These are phyloP conservation scores for Jacana jacana DNA, from an alignment of 2,113 vertebrate genomes.

Conservation along the genomic window DNA sequence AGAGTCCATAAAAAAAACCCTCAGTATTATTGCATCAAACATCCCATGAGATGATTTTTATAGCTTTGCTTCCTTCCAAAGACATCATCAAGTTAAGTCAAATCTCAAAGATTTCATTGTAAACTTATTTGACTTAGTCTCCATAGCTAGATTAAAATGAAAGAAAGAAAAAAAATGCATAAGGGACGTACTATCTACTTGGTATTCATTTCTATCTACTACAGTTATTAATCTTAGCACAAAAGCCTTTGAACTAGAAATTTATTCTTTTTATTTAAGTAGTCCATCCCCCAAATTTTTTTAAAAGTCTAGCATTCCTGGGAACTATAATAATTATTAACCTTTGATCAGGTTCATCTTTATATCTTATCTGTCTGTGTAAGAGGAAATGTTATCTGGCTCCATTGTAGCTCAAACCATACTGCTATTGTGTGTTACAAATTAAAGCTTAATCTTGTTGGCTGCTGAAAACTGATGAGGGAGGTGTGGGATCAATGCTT, in stretches of 20 bases:
- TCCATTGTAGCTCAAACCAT: not conserved
- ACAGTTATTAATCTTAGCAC: constrained; percentile 1
- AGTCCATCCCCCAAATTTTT: not conserved
- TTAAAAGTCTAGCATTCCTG: not conserved
- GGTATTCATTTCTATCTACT: not conserved
- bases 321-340: constrained; percentile 28
- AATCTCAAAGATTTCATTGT: not conserved
- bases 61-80: not conserved
- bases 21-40: not conserved
- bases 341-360: not conserved
- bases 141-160: not conserved
- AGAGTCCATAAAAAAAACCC: not conserved
- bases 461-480: not conserved
- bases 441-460: not conserved
- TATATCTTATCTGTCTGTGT: not conserved
- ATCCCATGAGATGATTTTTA: not conserved
- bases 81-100: not conserved
- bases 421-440: not conserved
- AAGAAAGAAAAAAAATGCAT: not conserved
- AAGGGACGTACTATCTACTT: not conserved
- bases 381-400: not conserved
- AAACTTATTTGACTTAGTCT: not conserved
- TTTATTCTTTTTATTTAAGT: not conserved
- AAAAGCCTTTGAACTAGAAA: constrained; percentile 7
- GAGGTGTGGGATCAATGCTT: not conserved